Base-by-base conservation (phyloP, 2,113 vertebrate genomes). In the Cheirogaleus medius region DNA sequence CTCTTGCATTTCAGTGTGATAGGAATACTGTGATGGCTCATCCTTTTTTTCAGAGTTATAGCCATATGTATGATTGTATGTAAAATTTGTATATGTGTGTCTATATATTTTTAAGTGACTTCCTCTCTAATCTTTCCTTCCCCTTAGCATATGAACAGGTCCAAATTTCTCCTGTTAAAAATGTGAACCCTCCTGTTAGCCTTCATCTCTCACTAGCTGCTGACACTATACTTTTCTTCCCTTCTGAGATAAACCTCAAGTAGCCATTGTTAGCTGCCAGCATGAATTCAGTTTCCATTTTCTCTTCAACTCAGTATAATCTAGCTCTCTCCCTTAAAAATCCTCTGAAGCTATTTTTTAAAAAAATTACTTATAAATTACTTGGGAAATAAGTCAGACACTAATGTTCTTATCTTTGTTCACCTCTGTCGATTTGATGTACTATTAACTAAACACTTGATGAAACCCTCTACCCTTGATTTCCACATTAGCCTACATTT, bases 281-380 rank as follows among this genome's bases (percentile, higher is more conserved):
- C 54, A 44, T 80, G 8, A 83, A 69, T 47, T 87, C 29, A 76
- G 88, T 90, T 77, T 73, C 56, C 44, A 27, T 88, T 96, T 95
- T 82, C 90, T 85, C 56, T 92, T 88, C 34, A 90, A 23, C 34
- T 86, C 34, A 64, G 18, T 44, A 21, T 60, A 73, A 60, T 90
- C 78, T 95, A 49, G n/a, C 2, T 63, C 17, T 71, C 49, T 69
- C 37, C 87, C 37, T 81, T 95, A 78, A 92, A 87, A 92, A 27
- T 60, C 32, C 17, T 96, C 37, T 85, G n/a, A 83, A 69, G n/a
- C 32, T 52, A 2, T 80, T 89, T 87, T 84, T 80, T 76, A 2
- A 23, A 23, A 81, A 29, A 84, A 81, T 66, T 76, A 82, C 18
- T 66, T 92, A 21, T 6, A 88, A 86, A 66, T 32, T 88, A 49